These are phyloP conservation scores for Cheirogaleus major DNA, from an alignment of 2,797 vertebrate species.

Conservation along the genomic window DNA sequence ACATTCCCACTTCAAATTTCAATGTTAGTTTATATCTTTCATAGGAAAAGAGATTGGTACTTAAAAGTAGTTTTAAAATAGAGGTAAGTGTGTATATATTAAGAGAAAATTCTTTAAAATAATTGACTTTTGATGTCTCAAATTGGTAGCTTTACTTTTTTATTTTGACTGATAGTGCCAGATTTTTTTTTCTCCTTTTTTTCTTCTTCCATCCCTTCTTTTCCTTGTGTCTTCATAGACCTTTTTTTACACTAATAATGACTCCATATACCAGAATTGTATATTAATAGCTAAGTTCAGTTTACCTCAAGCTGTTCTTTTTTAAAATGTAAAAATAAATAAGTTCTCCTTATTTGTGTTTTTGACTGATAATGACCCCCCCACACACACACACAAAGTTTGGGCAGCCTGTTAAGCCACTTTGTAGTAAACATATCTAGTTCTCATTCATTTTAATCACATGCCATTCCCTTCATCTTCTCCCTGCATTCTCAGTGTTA, in stretches of 20 bases:
- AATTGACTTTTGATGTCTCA: background rate
- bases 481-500: background rate
- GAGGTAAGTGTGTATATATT: background rate
- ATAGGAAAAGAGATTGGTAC: background rate
- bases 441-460: background rate
- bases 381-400: background rate
- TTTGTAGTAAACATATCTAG: background rate
- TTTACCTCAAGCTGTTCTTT: background rate
- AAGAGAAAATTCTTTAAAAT: background rate
- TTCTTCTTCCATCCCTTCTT: background rate
- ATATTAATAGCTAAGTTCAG: background rate
- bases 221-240: background rate
- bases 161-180: background rate
- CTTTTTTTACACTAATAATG: background rate
- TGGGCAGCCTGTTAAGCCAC: background rate
- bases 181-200: background rate
- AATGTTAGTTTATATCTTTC: background rate
- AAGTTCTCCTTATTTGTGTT: background rate
- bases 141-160: background rate
- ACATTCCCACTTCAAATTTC: slow-evolving; percentile 59
- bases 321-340: background rate
- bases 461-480: background rate
- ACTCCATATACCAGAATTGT: background rate
- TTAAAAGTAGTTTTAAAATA: background rate
- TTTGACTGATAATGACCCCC: background rate